Conservation (phyloP, 2,113 vertebrate species). For the Austrofundulus limnaeus region DNA sequence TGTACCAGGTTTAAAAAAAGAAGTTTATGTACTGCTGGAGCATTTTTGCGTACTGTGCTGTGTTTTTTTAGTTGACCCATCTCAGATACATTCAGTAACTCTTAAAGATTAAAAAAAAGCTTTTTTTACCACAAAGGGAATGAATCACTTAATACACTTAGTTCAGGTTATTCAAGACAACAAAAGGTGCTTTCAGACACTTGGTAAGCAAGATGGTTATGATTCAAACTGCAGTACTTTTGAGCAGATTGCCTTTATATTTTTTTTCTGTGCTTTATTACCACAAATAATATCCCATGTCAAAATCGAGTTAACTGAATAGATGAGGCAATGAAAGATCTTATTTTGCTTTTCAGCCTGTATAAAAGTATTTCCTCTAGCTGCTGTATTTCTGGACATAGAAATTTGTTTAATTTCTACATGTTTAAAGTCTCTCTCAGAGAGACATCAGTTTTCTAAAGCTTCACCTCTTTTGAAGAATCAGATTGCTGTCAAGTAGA, state of each 20-base stretch:
- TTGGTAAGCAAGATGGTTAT: neutral
- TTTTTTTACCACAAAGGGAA: constrained; percentile 17
- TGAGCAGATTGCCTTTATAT: neutral
- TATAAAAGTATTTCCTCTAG: neutral
- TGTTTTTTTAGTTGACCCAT: constrained; percentile 36
- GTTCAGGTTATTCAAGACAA: constrained; percentile 14
- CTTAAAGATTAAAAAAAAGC: constrained; percentile 30
- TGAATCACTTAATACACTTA: constrained; percentile 22
- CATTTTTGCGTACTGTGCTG: constrained; percentile 4
- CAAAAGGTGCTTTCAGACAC: neutral
- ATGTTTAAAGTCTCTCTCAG: neutral
- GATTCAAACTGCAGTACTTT: neutral
- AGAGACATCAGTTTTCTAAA: neutral
- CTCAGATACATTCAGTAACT: too few relatives aligned
- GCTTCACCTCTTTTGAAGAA: neutral
- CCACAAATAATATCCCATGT: too few relatives aligned
- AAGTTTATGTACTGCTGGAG: constrained; percentile 31
- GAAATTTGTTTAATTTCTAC: neutral
- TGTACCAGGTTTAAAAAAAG: constrained; percentile 28
- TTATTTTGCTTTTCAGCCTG: constrained; percentile 7
- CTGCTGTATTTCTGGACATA: neutral
- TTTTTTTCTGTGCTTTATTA: neutral
- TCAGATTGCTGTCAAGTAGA: neutral
- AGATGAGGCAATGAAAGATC: neutral
- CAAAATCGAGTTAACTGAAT: neutral